phyloP scores from a whole-genome alignment of 1,140 invertebrate genomes.

The Cyrtorhinus lividipennis region DNA sequence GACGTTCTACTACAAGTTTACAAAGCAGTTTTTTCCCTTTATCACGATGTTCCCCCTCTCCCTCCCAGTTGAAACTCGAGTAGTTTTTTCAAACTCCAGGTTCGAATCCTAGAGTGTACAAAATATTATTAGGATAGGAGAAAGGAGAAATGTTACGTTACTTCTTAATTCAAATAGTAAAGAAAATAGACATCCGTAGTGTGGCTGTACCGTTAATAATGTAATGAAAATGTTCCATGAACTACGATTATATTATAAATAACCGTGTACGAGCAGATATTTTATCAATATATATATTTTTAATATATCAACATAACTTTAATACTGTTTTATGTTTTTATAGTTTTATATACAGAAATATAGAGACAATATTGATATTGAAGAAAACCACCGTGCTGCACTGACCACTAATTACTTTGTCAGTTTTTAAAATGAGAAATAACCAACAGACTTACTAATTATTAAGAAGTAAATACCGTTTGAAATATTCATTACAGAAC shows the following conservation, averaged over 20 bases:
- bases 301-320: conserved; percentile 20
- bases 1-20: no score
- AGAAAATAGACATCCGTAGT: conserved; percentile 5
- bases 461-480: not conserved
- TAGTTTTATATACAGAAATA: conserved; percentile 22
- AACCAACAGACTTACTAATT: not conserved
- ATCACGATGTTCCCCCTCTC: no score
- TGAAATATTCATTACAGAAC: not conserved
- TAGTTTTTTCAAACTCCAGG: no score
- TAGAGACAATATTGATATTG: conserved; percentile 20
- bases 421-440: conserved; percentile 10
- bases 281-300: conserved; percentile 21
- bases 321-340: conserved; percentile 23
- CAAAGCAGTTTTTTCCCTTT: no score
- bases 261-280: conserved; percentile 9
- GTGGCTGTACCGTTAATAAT: conserved; percentile 22
- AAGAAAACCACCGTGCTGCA: conserved; percentile 13
- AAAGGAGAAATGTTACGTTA: not conserved
- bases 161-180: not conserved
- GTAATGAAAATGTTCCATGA: conserved; percentile 12
- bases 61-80: not conserved
- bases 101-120: no score
- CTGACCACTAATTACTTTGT: conserved; percentile 13
- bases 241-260: not conserved
- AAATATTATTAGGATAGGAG: not conserved